Percentiles rank a stretch among this genome's conserved stretches.
Conservation (phyloP, 2,797 vertebrate species). For the Sciurus vulgaris region DNA sequence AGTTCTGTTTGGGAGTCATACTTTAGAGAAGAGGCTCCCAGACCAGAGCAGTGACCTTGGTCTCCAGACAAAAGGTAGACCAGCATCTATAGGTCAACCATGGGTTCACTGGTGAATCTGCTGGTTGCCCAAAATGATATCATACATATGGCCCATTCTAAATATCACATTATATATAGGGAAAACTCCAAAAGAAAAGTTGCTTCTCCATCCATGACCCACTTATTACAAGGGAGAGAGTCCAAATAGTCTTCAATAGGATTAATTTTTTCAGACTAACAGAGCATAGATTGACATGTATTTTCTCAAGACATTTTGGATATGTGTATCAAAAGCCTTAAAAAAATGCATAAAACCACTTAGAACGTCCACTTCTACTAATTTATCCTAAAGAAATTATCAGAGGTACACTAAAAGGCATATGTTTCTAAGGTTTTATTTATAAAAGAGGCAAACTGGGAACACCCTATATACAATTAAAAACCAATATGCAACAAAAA, state of each 20-base stretch:
- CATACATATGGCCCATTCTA: background rate
- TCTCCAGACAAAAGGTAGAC: background rate
- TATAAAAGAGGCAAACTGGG: background rate
- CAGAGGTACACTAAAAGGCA: background rate
- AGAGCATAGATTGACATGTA: background rate
- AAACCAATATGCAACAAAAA: background rate
- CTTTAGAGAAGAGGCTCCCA: background rate
- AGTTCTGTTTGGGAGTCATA: background rate
- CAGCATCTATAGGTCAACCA: background rate
- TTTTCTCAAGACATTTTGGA: background rate
- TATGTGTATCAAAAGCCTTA: background rate
- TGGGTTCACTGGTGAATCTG: background rate
- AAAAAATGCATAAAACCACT: background rate
- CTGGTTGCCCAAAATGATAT: background rate
- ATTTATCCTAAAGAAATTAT: constrained; percentile 39
- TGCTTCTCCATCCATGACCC: constrained; percentile 11
- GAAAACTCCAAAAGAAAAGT: constrained; percentile 9
- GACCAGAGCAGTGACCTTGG: background rate
- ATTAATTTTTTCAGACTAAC: background rate
- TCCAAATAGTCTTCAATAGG: background rate
- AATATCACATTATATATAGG: background rate
- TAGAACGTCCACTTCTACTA: constrained; percentile 21
- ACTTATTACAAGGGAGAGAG: background rate
- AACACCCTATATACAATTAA: constrained; percentile 39
- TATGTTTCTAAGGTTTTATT: constrained; percentile 3